Percentiles rank a stretch among this genome's conserved stretches.
These are phyloP conservation scores for Baronia brevicornis DNA, from an alignment of 2,888 invertebrate genomes.

Conservation along the genomic window DNA sequence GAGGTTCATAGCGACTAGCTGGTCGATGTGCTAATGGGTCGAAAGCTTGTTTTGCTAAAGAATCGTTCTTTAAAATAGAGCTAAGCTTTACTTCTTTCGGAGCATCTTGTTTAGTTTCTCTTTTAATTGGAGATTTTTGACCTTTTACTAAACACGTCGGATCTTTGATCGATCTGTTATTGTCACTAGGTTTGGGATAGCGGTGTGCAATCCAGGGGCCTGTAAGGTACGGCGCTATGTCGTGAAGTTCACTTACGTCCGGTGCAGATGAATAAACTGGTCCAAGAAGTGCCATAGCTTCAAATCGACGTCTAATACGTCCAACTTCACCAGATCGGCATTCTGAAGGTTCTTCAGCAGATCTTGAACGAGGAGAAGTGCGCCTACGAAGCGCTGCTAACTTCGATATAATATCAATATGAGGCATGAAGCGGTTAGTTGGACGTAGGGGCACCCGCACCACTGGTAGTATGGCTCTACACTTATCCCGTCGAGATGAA, in stretches of 20 bases:
- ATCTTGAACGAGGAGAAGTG: conserved; percentile 62
- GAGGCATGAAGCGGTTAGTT: conserved; percentile 88
- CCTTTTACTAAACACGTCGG: conserved; percentile 41
- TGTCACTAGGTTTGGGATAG: conserved; percentile 82
- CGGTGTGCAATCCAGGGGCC: conserved; percentile 89
- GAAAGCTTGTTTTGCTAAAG: conserved; percentile 80
- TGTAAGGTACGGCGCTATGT: conserved; percentile 85
- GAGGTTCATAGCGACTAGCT: conserved; percentile 84
- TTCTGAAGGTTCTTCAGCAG: conserved; percentile 65
- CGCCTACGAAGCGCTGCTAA: conserved; percentile 79
- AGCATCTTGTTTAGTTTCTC: conserved; percentile 52
- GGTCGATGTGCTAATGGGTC: conserved; percentile 86
- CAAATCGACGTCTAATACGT: conserved; percentile 82
- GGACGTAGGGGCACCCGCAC: conserved; percentile 77
- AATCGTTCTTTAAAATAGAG: conserved; percentile 64
- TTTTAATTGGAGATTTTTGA: conserved; percentile 52
- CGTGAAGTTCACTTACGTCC: conserved; percentile 83
- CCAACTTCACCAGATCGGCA: conserved; percentile 81
- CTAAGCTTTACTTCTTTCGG: conserved; percentile 59
- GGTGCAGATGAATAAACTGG: conserved; percentile 89
- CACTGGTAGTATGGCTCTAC: conserved; percentile 76
- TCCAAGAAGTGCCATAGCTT: conserved; percentile 81
- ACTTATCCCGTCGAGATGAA: conserved; percentile 37
- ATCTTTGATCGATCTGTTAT: conserved; percentile 77
- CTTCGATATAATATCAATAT: conserved; percentile 93